Evolutionary conservation across 2,888 invertebrate species (phyloP).

Genomic region (Dryobota labecula): DNA sequence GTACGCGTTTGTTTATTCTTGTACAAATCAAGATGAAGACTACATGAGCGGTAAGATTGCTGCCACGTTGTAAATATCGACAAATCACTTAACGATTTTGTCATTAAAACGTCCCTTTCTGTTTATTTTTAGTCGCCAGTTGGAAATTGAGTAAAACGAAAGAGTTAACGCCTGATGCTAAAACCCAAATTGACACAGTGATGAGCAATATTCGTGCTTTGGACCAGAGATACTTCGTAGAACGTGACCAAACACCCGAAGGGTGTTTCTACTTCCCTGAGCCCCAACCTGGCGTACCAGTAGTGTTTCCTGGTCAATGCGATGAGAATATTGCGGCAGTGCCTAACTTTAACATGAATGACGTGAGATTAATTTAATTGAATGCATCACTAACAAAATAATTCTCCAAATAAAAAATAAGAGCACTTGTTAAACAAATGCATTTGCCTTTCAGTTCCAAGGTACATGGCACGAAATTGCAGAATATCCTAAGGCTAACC

Average conservation of each 20-base stretch:
- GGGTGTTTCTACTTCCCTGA: conserved; percentile 83
- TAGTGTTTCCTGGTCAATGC: conserved; percentile 81
- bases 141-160: conserved; percentile 82
- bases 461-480: conserved; percentile 78
- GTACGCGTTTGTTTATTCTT: conserved; percentile 92
- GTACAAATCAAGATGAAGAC: conserved; percentile 81
- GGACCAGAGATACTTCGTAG: conserved; percentile 73
- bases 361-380: conserved; percentile 62
- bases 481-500: conserved; percentile 75
- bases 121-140: too few relatives aligned
- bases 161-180: conserved; percentile 60
- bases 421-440: not conserved
- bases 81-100: not conserved
- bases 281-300: conserved; percentile 72
- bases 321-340: conserved; percentile 74
- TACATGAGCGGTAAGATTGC: conserved; percentile 55
- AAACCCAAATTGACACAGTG: conserved; percentile 65
- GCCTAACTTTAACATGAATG: conserved; percentile 70
- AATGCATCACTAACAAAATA: not conserved
- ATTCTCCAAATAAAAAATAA: not conserved
- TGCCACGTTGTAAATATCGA: not conserved
- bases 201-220: conserved; percentile 71
- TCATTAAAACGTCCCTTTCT: too few relatives aligned
- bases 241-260: conserved; percentile 71
- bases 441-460: conserved; percentile 69